Conservation (phyloP, 1,140 invertebrate species). For the Aphaenogaster rudis region DNA sequence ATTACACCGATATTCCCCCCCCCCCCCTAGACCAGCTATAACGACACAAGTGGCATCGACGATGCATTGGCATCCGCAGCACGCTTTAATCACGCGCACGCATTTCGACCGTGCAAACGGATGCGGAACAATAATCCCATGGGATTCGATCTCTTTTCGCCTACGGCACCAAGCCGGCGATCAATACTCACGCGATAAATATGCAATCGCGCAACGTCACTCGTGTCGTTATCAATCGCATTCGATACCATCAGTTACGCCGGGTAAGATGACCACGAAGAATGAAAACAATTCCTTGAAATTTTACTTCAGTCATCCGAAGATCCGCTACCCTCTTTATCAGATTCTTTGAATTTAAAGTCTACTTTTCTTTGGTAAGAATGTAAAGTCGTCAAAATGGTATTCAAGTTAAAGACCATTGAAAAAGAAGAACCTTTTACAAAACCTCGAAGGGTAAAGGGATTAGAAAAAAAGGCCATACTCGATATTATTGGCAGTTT, state of each 20-base stretch:
- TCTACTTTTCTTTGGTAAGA: not conserved
- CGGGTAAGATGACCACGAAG: not conserved
- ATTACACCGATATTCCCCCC: not conserved
- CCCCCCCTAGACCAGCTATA: slow-evolving; percentile 14
- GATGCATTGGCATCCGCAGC: not conserved
- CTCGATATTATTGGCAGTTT: not conserved
- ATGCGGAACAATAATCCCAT: slow-evolving; percentile 12
- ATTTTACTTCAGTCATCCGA: not conserved
- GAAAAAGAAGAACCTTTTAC: not conserved
- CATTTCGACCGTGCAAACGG: not conserved
- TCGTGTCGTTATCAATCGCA: not conserved
- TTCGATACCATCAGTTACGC: not conserved
- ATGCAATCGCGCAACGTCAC: not conserved
- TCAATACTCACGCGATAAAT: not conserved
- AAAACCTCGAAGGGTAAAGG: not conserved
- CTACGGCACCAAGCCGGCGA: not conserved
- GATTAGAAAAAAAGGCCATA: not conserved
- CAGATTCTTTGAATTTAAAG: not conserved
- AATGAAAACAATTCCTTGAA: not conserved
- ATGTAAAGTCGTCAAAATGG: not conserved
- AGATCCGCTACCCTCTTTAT: not conserved
- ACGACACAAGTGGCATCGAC: not conserved
- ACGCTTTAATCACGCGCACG: not conserved
- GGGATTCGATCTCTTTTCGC: slow-evolving; percentile 5
- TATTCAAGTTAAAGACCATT: not conserved